A percentile compares a stretch with the other conserved stretches of the same genome.
Conservation (phyloP, 2,888 invertebrate genomes). For the Pachydiplax longipennis region DNA sequence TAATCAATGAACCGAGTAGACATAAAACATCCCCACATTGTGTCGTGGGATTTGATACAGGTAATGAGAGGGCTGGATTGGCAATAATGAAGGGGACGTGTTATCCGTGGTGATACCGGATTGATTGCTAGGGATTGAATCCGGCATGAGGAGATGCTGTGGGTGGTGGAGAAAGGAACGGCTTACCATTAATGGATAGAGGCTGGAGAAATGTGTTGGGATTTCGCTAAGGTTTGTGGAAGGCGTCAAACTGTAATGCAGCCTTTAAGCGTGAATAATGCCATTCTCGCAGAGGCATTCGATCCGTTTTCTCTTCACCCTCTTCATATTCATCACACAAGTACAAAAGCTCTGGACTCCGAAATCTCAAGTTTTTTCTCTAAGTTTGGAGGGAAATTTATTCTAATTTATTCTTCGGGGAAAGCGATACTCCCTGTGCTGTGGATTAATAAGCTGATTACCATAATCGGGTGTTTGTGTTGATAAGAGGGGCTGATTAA, state of each 20-base stretch:
- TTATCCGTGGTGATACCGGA: not conserved
- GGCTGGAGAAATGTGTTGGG: not conserved
- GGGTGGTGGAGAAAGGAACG: not conserved
- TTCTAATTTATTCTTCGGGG: not conserved
- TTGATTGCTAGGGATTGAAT: not conserved
- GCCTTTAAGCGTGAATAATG: not conserved
- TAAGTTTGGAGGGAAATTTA: not conserved
- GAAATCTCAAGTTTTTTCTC: not conserved
- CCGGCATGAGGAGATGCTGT: not conserved
- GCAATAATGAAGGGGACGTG: no score
- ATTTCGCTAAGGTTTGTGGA: not conserved
- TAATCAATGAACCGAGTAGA: no score
- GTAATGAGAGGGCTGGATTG: no score
- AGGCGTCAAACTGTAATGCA: not conserved
- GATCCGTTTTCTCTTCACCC: not conserved
- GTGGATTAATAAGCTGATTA: not conserved
- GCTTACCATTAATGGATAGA: not conserved
- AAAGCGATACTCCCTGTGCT: not conserved
- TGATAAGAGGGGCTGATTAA: not conserved
- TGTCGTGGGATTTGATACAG: no score
- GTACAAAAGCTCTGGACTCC: not conserved
- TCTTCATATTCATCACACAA: not conserved
- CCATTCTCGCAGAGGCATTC: not conserved
- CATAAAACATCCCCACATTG: no score
- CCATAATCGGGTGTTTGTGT: not conserved